Conservation (phyloP, 2,888 invertebrate genomes). For the Caenorhabditis virilis region DNA sequence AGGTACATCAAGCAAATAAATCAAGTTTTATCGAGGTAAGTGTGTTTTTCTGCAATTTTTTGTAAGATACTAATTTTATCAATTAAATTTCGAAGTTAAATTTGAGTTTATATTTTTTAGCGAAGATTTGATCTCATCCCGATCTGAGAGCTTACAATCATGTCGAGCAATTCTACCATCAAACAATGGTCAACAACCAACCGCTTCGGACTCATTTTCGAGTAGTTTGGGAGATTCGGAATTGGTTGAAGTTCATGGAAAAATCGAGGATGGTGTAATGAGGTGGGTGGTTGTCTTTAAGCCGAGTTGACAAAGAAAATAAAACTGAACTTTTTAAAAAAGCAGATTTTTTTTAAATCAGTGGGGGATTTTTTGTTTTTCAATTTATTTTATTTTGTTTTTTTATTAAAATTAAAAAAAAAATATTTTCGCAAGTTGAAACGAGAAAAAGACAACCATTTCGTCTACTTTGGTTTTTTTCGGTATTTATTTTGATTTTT, state of each 20-base stretch:
- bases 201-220: conserved; percentile 21
- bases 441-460: too few relatives aligned
- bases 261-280: conserved; percentile 14
- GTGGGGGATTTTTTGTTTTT: background rate
- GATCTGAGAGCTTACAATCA: too few relatives aligned
- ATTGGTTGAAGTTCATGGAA: background rate
- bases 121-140: conserved; percentile 3
- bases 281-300: too few relatives aligned
- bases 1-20: conserved; percentile 27
- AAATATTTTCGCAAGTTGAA: too few relatives aligned
- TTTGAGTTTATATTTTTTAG: background rate
- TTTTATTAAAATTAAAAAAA: background rate
- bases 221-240: conserved; percentile 18
- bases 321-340: too few relatives aligned
- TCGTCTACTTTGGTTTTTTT: too few relatives aligned
- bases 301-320: too few relatives aligned
- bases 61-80: background rate
- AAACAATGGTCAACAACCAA: conserved; percentile 13
- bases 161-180: background rate
- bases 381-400: too few relatives aligned
- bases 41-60: background rate
- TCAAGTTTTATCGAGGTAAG: conserved; percentile 3
- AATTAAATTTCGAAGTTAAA: too few relatives aligned
- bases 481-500: too few relatives aligned
- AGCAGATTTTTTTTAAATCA: too few relatives aligned